Evolutionary conservation across 2,113 vertebrate genomes (phyloP), one percentile per base, ranked within the genome.

Genomic region (Cisticola juncidis): DNA sequence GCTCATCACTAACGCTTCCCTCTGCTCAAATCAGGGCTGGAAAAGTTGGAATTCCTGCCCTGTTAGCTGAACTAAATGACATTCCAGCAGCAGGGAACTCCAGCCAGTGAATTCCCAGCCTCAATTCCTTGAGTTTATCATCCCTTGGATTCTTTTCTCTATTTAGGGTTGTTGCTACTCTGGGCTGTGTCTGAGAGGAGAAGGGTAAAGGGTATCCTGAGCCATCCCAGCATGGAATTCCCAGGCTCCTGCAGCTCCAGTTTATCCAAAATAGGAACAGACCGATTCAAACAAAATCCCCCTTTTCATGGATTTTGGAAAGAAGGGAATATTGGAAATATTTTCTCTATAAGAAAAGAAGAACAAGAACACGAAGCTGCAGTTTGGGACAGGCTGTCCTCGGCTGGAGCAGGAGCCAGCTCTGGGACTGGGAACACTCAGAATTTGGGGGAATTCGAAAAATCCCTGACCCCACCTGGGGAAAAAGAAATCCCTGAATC

Each of bases 41-140:
- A 76, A 90, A 71, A 84, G 71, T 90, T 77, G 73, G 84, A 82
- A 81, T 92, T 78, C 70, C 74, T 48, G 71, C 31, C 58, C 86
- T n/a, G 36, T 57, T 79, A 51, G 83, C 85, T 31, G 35, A 96
- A 92, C 36, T 53, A 95, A 96, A 92, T 36, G 94, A 88, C 90
- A 96, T 96, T 94, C 90, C 74, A 84, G 77, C 91, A 69, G 94
- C 70, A 35, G 96, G 95, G 90, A 96, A 88, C 76, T 90, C 61
- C 86, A 88, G 93, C 92, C 95, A 96, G 68, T 90, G 95, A 96
- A 97, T 96, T 93, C 6, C n/a, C 96, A 96, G 97, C 89, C 90
- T 60, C 92, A 81, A 66, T 81, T 24, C 36, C 14, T 62, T 20
- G 86, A 29, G 64, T 96, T 97, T 92, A 84, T 95, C 68, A 79